A percentile compares a stretch with the other conserved stretches of the same genome.
These are phyloP conservation scores for Saccostrea glomerata DNA, from an alignment of 1,140 invertebrate genomes.

Conservation along the genomic window DNA sequence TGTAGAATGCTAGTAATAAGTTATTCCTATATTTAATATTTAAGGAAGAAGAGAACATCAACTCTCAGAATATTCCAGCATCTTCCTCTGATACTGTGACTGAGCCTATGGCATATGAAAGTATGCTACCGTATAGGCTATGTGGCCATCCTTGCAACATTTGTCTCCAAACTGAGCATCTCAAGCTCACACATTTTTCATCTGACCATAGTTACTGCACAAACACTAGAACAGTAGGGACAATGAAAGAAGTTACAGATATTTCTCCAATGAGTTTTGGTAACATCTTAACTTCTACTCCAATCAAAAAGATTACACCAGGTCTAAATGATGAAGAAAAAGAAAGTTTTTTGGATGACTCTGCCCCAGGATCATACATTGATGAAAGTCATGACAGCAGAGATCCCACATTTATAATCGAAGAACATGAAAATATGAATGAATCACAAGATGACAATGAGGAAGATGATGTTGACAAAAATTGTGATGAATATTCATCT, in stretches of 20 bases:
- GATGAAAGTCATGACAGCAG: not conserved
- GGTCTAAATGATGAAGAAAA: too few relatives aligned
- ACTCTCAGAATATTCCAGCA: too few relatives aligned
- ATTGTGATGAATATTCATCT: not conserved
- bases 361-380: not conserved
- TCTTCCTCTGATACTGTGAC: too few relatives aligned
- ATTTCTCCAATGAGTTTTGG: not conserved
- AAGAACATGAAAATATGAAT: too few relatives aligned
- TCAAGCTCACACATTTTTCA: not conserved
- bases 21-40: too few relatives aligned
- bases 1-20: too few relatives aligned
- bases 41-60: too few relatives aligned
- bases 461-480: not conserved
- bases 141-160: conserved; percentile 39
- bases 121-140: too few relatives aligned
- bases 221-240: not conserved
- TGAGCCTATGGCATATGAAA: too few relatives aligned
- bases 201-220: not conserved
- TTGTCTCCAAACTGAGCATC: conserved; percentile 18
- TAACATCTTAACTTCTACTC: not conserved
- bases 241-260: not conserved
- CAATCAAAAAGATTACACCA: too few relatives aligned
- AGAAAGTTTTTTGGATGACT: not conserved
- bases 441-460: not conserved
- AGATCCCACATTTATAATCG: too few relatives aligned